phyloP scores from a whole-genome alignment of 2,888 invertebrate species.

The Lamellibrachia satsuma region DNA sequence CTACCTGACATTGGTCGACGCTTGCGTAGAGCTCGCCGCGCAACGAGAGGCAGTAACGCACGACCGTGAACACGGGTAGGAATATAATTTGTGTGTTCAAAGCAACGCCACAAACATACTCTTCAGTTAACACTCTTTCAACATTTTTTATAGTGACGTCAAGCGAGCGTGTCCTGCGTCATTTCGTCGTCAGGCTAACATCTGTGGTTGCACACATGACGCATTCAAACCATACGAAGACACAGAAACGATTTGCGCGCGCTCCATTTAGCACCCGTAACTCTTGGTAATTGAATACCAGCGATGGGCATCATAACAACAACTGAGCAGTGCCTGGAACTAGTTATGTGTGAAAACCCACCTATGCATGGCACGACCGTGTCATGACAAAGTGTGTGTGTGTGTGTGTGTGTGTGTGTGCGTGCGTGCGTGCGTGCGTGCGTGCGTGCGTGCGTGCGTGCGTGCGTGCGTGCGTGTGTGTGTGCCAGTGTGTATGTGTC shows the following conservation, averaged over 20 bases:
- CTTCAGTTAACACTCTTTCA: not conserved
- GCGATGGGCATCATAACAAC: not conserved
- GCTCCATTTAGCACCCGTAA: not conserved
- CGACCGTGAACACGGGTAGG: not conserved
- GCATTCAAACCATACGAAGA: not conserved
- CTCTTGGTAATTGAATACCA: not conserved
- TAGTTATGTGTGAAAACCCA: not conserved
- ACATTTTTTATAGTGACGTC: not conserved
- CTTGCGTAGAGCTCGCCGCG: not conserved
- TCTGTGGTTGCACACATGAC: not conserved
- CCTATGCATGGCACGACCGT: not conserved
- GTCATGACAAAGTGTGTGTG: too few relatives aligned
- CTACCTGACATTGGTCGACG: constrained; percentile 34
- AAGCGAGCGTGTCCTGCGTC: not conserved
- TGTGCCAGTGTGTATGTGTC: not conserved
- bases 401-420: too few relatives aligned
- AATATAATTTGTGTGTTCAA: not conserved
- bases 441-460: too few relatives aligned
- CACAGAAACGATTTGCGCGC: not conserved
- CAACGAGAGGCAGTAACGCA: not conserved
- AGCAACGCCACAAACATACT: not conserved
- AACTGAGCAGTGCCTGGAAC: not conserved
- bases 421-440: too few relatives aligned
- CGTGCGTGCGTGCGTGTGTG: not conserved
- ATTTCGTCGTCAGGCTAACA: not conserved